These are phyloP conservation scores for Calephelis nemesis DNA, from an alignment of 1,140 invertebrate genomes.

Conservation along the genomic window DNA sequence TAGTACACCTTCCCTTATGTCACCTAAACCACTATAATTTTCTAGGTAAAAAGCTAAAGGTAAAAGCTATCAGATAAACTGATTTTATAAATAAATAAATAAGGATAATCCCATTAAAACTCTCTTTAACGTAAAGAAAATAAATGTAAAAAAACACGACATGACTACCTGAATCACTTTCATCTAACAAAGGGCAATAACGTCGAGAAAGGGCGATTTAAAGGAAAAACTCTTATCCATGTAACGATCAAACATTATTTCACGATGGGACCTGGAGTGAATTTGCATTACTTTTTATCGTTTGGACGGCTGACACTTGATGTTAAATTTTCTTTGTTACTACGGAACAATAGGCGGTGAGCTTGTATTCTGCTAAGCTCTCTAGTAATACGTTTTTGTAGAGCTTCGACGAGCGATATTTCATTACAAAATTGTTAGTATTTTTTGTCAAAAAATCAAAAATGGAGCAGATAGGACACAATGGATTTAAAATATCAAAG, in stretches of 20 bases:
- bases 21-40: too few relatives aligned
- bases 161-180: conserved; percentile 72
- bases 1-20: too few relatives aligned
- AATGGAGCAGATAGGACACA: not conserved
- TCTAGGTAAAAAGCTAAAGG: too few relatives aligned
- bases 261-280: conserved; percentile 53
- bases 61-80: too few relatives aligned
- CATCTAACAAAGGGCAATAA: conserved; percentile 66
- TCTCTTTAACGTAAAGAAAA: conserved; percentile 1
- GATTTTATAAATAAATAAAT: too few relatives aligned
- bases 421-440: not conserved
- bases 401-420: not conserved
- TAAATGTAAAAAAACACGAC: conserved; percentile 17
- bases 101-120: conserved; percentile 3
- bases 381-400: conserved; percentile 11
- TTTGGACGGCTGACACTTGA: conserved; percentile 48
- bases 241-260: conserved; percentile 67
- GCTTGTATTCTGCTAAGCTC: conserved; percentile 15
- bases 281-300: conserved; percentile 76
- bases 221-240: conserved; percentile 69
- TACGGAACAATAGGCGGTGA: conserved; percentile 37
- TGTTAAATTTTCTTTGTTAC: conserved; percentile 40
- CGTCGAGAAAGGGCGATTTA: conserved; percentile 65
- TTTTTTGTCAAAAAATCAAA: not conserved
- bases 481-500: not conserved